These are phyloP conservation scores for Dione vanillae DNA, from an alignment of 2,888 invertebrate species.

Conservation along the genomic window DNA sequence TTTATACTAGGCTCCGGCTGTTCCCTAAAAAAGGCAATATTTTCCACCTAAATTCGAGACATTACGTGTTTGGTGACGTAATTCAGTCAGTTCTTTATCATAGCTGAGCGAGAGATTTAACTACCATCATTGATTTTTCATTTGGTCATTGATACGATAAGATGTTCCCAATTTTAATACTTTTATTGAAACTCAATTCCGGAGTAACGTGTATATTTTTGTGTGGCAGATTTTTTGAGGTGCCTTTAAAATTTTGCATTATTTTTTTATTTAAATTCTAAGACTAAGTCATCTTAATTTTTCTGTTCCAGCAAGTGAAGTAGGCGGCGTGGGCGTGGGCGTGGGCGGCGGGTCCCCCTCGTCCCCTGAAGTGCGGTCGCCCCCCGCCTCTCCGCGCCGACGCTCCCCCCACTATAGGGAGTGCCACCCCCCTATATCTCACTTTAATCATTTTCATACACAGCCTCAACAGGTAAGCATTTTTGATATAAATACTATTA, in stretches of 20 bases:
- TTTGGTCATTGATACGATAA: too few species aligned
- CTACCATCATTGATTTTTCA: too few species aligned
- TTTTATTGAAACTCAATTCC: too few species aligned
- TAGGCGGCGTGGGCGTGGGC: constrained; percentile 61
- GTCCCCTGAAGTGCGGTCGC: constrained; percentile 72
- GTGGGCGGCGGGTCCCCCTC: constrained; percentile 62
- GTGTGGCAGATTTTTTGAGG: too few species aligned
- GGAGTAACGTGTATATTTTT: too few species aligned
- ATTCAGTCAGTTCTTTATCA: too few species aligned
- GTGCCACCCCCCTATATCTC: constrained; percentile 85
- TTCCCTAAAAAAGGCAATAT: too few species aligned
- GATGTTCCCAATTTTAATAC: too few species aligned
- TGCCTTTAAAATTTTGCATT: background rate
- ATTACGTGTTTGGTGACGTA: too few species aligned
- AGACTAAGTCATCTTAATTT: background rate
- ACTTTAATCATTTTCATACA: constrained; percentile 96
- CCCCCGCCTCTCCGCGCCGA: constrained; percentile 73
- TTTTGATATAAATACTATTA: background rate
- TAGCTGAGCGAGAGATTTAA: too few species aligned
- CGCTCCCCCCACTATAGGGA: constrained; percentile 73
- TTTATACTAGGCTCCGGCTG: too few species aligned
- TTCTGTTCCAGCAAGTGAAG: constrained; percentile 48
- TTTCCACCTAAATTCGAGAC: too few species aligned
- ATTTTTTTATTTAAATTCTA: background rate
- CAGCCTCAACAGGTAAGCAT: constrained; percentile 90